Base-by-base conservation (phyloP, 2,113 vertebrate species). In the Gopherus flavomarginatus region DNA sequence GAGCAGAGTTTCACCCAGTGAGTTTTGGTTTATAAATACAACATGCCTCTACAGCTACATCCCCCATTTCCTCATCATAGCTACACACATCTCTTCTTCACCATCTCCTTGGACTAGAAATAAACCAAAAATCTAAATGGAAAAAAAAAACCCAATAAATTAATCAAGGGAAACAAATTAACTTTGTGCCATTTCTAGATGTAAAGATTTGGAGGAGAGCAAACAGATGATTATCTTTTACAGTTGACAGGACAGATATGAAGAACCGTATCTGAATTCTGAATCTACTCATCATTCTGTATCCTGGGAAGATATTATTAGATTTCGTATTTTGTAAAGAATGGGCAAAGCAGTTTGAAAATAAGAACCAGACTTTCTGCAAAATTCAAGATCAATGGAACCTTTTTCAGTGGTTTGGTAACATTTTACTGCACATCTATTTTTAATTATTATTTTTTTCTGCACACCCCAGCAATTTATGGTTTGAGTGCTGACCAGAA, bases 371-470 rank as follows among this genome's bases (percentile, higher is more conserved):
- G 44, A 26, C 24, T 78, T 78, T 78, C 42, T 78, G 42, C 42
- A 78, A 78, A 78, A 78, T 47, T 47, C 75, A 44, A 47, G 75
- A 47, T 78, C 24, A 78, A 78, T 38, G 75, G 75, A 78, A 47
- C 75, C 42, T 47, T 78, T 78, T 78, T 78, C 75, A 47, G 95
- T 96, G 96, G 94, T 95, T 95, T 93, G 91, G 94, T 94, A 94
- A 91, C 85, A 72, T 11, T 47, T 6, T 90, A 95, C 56, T 1
- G 91, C 89, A 86, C 77, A 92, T 53, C 52, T 80, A 62, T 84
- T 90, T 92, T 88, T 72, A 92, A 93, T 94, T 89, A 83, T 90
- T 95, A 79, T 86, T 52, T 9, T 50, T 90, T 93, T 95, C 91
- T 79, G 90, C 95, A 83, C n/a, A 90, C 47, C 44, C 47, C 54